Base-by-base conservation (phyloP, 2,113 vertebrate genomes). In the Chascanopsetta lugubris region DNA sequence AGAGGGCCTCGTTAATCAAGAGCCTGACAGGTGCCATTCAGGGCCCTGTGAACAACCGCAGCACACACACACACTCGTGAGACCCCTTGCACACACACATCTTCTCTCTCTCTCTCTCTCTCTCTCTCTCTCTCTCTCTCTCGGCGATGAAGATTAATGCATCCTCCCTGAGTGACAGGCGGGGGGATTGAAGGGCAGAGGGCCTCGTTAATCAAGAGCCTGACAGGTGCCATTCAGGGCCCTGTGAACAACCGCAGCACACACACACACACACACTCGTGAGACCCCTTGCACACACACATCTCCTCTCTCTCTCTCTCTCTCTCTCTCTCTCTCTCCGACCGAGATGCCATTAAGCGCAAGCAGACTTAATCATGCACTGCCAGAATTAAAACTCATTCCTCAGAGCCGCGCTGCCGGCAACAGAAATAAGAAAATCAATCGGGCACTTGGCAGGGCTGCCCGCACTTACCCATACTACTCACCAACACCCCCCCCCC, bases 21-120 rank as follows among this genome's bases (percentile, higher is more conserved):
- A 69, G 90, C 85, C 92, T 97, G 97, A 96, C 97, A 98, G 94
- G 93, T 99, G 96, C 95, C 97, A 99, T 97, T 99, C 97, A 98
- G 92, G 29, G 53, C 72, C 80, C 86, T 79, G 45, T 86, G 94
- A 93, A 91, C 89, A 78, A 45, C 72, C 48, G 72, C 79, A 50
- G 79, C 66, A 30, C 22, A 69, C 62, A 55, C 46, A 53, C 29
- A 51, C 62, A 72, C 36, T 15, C 36, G 3, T 15, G 8, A 17
- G 5, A 13, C 1, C 17, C 34, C 40, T 36, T 34, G 32, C 51
- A 68, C 69, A 60, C 49, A 67, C 67, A 55, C 47, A 55, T 69
- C 78, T n/a, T 55, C 79, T 12, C 62, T 68, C 72, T 18, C 57
- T 46, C 15, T 73, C 55, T 48, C 43, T 34, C 43, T 49, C 60